Base-by-base conservation (phyloP, 2,888 invertebrate species). In the Oscheius sp. region DNA sequence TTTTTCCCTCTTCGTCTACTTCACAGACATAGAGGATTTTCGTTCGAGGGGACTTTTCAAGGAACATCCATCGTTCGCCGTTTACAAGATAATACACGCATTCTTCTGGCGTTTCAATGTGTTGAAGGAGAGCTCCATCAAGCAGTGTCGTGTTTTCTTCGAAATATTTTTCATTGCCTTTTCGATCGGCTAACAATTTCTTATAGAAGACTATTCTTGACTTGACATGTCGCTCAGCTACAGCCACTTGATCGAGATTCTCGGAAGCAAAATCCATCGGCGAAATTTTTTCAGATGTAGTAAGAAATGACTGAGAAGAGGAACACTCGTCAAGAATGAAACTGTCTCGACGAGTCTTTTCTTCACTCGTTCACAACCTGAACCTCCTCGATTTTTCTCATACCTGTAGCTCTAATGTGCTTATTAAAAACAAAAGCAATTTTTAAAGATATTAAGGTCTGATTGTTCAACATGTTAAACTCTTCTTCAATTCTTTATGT, bases 11-110 rank as follows among this genome's bases (percentile, higher is more conserved):
- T 36, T 54, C 54, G 20, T 54, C 54, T 22, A 54, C 20, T 17
- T 32, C 54, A n/a, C 33, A 54, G 54, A 54, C 54, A 24, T 54
- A 54, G 54, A 54, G 54, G 20, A 12, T 32, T 20, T 54, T 54
- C 8, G 22, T 8, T 5, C 32, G 2, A 9, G n/a, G 33, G 9
- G 33, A 17, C 17, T 20, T 32, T 24, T 54, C 54, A 20, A 54
- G n/a, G 54, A 32, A 54, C 20, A 54, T 6, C 54, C 54, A 51
- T 4, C 51, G 20, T 22, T 30, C 33, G 14, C 54, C 54, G 8
- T 54, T 54, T 17, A 33, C 17, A n/a, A 54, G 33, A 12, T 54
- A 36, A 20, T 33, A 54, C 33, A 33, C 33, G n/a, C 32, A 20
- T n/a, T 20, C 54, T 2, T 54, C 32, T 22, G 32, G 33, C 17